These are phyloP conservation scores for Callyntrura sp. DNA, from an alignment of 2,888 invertebrate genomes.

Conservation along the genomic window DNA sequence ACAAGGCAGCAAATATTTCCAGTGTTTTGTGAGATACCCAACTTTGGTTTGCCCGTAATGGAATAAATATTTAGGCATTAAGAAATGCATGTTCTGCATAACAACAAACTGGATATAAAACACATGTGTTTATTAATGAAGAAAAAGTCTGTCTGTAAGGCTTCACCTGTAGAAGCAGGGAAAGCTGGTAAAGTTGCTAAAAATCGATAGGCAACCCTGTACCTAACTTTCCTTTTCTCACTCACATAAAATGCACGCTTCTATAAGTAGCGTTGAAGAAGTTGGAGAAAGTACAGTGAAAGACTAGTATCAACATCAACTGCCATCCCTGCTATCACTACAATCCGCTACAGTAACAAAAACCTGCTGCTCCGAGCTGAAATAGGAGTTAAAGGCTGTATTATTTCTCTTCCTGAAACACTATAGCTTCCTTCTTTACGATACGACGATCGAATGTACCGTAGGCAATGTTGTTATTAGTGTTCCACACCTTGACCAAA, in stretches of 20 bases:
- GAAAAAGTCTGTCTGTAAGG: not conserved
- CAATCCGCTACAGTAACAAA: constrained; percentile 1
- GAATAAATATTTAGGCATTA: not conserved
- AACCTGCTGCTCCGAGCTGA: not conserved
- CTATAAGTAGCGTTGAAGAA: not conserved
- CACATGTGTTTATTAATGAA: constrained; percentile 25
- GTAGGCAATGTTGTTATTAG: not conserved
- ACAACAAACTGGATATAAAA: not conserved
- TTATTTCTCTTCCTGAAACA: not conserved
- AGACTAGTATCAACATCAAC: constrained; percentile 3
- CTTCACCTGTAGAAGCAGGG: constrained; percentile 56
- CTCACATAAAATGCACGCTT: not conserved
- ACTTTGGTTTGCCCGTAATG: too few species aligned
- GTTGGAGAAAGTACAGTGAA: too few species aligned
- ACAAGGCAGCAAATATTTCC: too few species aligned
- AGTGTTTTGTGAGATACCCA: too few species aligned
- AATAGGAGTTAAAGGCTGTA: not conserved
- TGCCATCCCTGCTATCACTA: constrained; percentile 4
- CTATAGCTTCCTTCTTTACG: not conserved
- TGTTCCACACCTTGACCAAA: constrained; percentile 12
- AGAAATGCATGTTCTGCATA: not conserved
- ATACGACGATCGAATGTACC: not conserved
- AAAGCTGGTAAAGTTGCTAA: constrained; percentile 2
- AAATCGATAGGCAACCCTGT: constrained; percentile 59
- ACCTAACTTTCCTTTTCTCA: not conserved